A percentile compares a stretch with the other conserved stretches of the same genome.
phyloP scores from a whole-genome alignment of 2,113 vertebrate genomes.

The Dolichotis patagonum region DNA sequence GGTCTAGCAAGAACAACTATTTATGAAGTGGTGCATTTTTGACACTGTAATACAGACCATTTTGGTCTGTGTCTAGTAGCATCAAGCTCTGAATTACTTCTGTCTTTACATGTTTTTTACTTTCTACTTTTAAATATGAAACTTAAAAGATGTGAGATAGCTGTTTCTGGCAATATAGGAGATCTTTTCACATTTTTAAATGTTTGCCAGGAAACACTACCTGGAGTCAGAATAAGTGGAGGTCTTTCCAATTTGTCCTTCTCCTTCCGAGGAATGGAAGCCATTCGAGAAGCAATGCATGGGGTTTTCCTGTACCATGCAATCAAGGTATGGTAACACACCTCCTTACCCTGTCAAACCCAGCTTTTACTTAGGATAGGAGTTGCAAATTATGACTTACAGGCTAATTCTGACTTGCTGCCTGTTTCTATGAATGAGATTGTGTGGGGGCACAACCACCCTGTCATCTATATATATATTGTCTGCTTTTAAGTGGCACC shows the following conservation, averaged over 20 bases:
- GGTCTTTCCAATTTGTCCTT: slow-evolving; percentile 99
- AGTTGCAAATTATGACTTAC: not conserved
- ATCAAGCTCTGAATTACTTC: not conserved
- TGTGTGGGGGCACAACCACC: not conserved
- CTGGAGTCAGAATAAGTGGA: slow-evolving; percentile 94
- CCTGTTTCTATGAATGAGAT: not conserved
- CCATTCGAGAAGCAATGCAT: slow-evolving; percentile 97
- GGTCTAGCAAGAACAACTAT: not conserved
- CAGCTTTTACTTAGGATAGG: not conserved
- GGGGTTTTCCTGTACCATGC: slow-evolving; percentile 97
- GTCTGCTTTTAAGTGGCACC: not conserved
- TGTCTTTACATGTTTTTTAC: not conserved
- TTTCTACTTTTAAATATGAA: not conserved
- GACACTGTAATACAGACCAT: not conserved
- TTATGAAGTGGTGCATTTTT: not conserved
- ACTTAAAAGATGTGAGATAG: not conserved
- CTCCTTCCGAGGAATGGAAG: slow-evolving; percentile 98
- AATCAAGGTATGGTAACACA: slow-evolving; percentile 87
- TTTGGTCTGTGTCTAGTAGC: not conserved
- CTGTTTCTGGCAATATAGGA: not conserved
- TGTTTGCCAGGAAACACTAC: slow-evolving; percentile 90
- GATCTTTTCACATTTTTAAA: not conserved
- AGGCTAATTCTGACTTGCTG: not conserved
- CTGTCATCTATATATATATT: not conserved
- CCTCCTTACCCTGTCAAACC: not conserved